Evolutionary conservation across 2,113 vertebrate genomes (phyloP).

Genomic region (Centrocercus urophasianus): DNA sequence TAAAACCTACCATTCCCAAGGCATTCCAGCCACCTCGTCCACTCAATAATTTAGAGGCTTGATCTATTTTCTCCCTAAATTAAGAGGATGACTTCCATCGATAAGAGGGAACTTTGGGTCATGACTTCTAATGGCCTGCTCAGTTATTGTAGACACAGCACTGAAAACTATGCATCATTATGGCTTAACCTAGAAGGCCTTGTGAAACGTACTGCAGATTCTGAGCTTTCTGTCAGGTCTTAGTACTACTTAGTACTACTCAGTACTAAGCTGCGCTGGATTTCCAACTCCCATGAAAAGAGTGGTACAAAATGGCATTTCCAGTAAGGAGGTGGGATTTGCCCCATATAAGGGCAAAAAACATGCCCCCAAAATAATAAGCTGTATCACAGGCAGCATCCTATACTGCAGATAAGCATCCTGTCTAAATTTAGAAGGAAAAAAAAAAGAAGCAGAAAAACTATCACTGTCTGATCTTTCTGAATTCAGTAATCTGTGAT

Average conservation of each 20-base stretch:
- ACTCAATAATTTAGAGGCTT: not conserved
- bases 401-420: not conserved
- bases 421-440: not conserved
- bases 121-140: not conserved
- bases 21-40: not conserved
- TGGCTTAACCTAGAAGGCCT: not conserved
- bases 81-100: not conserved
- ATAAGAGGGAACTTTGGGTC: not conserved
- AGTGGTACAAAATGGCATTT: not conserved
- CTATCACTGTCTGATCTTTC: not conserved
- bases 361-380: not conserved
- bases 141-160: not conserved
- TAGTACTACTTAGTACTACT: not conserved
- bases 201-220: not conserved
- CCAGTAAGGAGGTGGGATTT: not conserved
- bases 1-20: not conserved
- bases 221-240: not conserved
- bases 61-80: not conserved
- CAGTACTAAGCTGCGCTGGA: not conserved
- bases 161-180: not conserved
- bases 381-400: not conserved
- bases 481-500: not conserved
- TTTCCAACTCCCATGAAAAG: not conserved
- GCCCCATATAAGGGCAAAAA: not conserved
- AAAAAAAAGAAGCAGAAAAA: not conserved